These are phyloP conservation scores for Mycogona germanica DNA, from an alignment of 2,888 invertebrate genomes.

Conservation along the genomic window DNA sequence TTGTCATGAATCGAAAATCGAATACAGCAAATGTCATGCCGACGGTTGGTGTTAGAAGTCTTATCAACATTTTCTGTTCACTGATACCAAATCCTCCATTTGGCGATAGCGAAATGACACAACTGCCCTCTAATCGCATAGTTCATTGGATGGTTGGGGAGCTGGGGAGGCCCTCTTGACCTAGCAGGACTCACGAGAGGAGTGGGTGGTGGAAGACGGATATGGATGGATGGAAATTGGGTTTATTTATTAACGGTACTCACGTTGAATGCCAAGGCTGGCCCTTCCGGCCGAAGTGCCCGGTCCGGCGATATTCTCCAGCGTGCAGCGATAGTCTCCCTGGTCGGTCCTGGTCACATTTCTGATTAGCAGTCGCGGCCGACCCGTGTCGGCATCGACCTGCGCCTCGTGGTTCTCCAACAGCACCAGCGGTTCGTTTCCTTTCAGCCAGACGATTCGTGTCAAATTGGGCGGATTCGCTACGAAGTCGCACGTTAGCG, in stretches of 20 bases:
- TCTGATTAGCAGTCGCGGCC: conserved; percentile 61
- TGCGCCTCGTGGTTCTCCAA: conserved; percentile 4
- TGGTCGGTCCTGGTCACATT: conserved; percentile 63
- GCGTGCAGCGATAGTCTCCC: conserved; percentile 70
- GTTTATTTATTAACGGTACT: conserved; percentile 8
- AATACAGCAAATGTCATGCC: no score
- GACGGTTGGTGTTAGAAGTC: no score
- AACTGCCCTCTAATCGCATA: no score
- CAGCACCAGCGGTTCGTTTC: conserved; percentile 11
- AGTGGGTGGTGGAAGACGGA: no score
- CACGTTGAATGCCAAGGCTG: conserved; percentile 18
- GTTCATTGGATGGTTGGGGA: no score
- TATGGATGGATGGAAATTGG: no score
- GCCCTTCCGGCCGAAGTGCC: conserved; percentile 31
- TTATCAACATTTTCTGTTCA: no score
- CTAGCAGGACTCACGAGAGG: no score
- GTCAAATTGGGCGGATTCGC: conserved; percentile 71
- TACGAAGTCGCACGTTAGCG: conserved; percentile 66
- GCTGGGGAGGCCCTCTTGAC: no score
- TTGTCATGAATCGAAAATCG: no score
- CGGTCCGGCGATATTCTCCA: conserved; percentile 65
- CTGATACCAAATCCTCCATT: no score
- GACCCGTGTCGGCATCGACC: conserved; percentile 38
- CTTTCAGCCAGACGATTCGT: conserved; percentile 37
- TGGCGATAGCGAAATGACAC: no score